A percentile compares a stretch with the other conserved stretches of the same genome.
Conservation (phyloP, 2,888 invertebrate genomes). For the Sphaerophoria rueppellii region DNA sequence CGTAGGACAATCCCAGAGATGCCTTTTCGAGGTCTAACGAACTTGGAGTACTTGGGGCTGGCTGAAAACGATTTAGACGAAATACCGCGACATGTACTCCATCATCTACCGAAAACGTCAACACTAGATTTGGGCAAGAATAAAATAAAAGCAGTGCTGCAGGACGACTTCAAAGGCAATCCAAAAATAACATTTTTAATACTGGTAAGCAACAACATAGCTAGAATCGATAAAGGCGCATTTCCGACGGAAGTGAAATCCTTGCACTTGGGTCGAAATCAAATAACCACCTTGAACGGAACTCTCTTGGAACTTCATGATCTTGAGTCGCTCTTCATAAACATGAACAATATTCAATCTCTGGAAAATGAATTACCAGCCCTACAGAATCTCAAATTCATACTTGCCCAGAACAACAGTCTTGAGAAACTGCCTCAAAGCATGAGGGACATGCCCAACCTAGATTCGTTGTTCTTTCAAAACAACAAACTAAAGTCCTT, state of each 20-base stretch:
- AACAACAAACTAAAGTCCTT: conserved; percentile 88
- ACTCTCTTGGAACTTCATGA: conserved; percentile 88
- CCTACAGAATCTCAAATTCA: conserved; percentile 85
- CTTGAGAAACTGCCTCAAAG: conserved; percentile 88
- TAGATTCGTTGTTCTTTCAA: conserved; percentile 89
- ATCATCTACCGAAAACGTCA: conserved; percentile 89
- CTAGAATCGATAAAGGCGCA: conserved; percentile 88
- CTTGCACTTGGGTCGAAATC: conserved; percentile 89
- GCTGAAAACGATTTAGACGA: conserved; percentile 90
- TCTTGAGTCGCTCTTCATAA: conserved; percentile 90
- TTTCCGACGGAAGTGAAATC: conserved; percentile 87
- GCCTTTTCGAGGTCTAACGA: conserved; percentile 89
- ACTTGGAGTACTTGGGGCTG: conserved; percentile 89
- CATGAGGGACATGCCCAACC: conserved; percentile 86
- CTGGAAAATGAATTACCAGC: conserved; percentile 90
- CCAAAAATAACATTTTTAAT: conserved; percentile 87
- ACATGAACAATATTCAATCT: conserved; percentile 88
- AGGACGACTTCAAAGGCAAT: conserved; percentile 89
- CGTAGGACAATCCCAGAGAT: conserved; percentile 88
- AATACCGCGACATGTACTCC: conserved; percentile 89
- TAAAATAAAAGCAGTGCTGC: conserved; percentile 88
- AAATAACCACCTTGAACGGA: conserved; percentile 88
- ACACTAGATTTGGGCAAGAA: conserved; percentile 92
- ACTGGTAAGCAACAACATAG: conserved; percentile 89
- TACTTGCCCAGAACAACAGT: conserved; percentile 89